Percentiles rank a stretch among this genome's conserved stretches.
phyloP scores from a whole-genome alignment of 2,888 invertebrate genomes.

The Sesia bembeciformis region DNA sequence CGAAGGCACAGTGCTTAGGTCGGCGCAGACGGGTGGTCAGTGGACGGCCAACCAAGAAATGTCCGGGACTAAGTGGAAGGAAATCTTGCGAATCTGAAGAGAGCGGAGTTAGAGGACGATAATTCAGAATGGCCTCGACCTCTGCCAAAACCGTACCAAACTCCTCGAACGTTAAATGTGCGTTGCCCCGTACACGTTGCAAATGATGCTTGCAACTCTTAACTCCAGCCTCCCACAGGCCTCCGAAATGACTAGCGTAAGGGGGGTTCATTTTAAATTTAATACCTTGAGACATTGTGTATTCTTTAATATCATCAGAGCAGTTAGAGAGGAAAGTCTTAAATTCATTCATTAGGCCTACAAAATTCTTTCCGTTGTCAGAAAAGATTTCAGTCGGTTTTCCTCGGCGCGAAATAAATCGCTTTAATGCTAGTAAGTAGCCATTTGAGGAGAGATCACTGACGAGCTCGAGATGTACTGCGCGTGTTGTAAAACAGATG shows the following conservation, averaged over 20 bases:
- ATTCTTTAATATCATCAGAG: too few relatives aligned
- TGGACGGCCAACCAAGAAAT: constrained; percentile 1
- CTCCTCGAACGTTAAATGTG: constrained; percentile 6
- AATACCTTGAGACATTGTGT: too few relatives aligned
- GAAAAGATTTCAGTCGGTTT: constrained; percentile 15
- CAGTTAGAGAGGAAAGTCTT: too few relatives aligned
- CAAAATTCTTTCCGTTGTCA: constrained; percentile 10
- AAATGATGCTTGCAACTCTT: constrained; percentile 9
- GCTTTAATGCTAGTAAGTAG: constrained; percentile 12
- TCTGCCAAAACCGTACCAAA: constrained; percentile 5
- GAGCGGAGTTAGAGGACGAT: constrained; percentile 8
- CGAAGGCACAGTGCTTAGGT: constrained; percentile 1
- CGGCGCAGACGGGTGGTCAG: constrained; percentile 5
- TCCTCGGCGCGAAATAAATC: constrained; percentile 14
- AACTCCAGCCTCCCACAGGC: constrained; percentile 6
- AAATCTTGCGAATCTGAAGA: constrained; percentile 10
- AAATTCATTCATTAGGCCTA: too few relatives aligned
- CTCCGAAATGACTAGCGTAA: neutral
- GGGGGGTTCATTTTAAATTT: neutral
- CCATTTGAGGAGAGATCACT: constrained; percentile 9
- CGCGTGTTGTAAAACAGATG: constrained; percentile 7
- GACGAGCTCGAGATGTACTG: constrained; percentile 14
- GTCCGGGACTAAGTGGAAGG: neutral
- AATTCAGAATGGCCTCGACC: constrained; percentile 8
- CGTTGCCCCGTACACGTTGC: constrained; percentile 7